A percentile compares a stretch with the other conserved stretches of the same genome.
phyloP scores from a whole-genome alignment of 2,888 invertebrate species.

The Myathropa florea region DNA sequence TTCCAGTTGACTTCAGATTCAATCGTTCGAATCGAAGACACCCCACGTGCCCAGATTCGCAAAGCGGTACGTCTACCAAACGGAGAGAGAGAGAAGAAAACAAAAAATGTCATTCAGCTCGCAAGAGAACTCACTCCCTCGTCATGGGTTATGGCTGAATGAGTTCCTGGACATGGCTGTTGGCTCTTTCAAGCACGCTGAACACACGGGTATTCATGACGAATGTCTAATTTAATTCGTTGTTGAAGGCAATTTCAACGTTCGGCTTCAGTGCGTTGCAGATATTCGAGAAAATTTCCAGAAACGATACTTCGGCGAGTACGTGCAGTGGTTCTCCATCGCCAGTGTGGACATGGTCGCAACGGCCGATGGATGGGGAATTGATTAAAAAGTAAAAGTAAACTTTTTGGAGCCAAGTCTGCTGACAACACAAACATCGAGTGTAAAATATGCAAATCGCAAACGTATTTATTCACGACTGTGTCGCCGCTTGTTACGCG shows the following conservation, averaged over 20 bases:
- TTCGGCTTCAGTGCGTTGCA: conserved; percentile 32
- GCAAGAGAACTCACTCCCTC: too few species aligned
- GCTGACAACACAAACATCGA: neutral
- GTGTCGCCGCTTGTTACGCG: conserved; percentile 1
- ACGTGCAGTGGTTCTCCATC: neutral
- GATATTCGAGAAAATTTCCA: conserved; percentile 22
- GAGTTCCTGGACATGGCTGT: conserved; percentile 12
- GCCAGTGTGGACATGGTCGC: neutral
- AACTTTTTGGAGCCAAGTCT: conserved; percentile 16
- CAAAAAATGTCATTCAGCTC: neutral
- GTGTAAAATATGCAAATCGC: conserved; percentile 31
- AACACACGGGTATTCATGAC: conserved; percentile 11
- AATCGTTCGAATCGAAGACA: conserved; percentile 15
- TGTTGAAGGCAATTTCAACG: conserved; percentile 42
- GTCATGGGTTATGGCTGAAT: conserved; percentile 29
- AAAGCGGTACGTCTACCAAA: too few species aligned
- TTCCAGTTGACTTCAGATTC: conserved; percentile 32
- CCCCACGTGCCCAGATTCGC: conserved; percentile 1
- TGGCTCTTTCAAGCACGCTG: neutral
- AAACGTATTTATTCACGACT: conserved; percentile 18
- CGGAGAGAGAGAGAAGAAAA: neutral
- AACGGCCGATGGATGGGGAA: neutral
- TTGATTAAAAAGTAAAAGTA: conserved; percentile 48
- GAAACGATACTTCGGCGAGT: neutral
- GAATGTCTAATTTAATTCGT: conserved; percentile 5